These are phyloP conservation scores for Ectemnius lituratus DNA, from an alignment of 2,888 invertebrate genomes.

Conservation along the genomic window DNA sequence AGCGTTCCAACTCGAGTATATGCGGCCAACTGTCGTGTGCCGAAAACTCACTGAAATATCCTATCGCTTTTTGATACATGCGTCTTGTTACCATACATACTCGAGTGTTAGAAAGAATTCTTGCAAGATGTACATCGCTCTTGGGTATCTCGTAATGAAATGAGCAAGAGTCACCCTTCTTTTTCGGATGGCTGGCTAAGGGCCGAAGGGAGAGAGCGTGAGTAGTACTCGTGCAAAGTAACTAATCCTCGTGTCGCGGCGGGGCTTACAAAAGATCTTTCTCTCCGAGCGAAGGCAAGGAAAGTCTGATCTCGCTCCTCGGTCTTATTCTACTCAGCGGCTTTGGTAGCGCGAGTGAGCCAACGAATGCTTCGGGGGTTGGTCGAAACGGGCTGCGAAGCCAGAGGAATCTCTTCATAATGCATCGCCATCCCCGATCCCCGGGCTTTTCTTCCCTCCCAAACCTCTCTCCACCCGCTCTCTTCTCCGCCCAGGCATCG, in stretches of 20 bases:
- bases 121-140: slow-evolving; percentile 27
- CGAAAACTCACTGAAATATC: not conserved
- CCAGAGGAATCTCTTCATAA: slow-evolving; percentile 50
- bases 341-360: slow-evolving; percentile 4
- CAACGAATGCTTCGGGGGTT: slow-evolving; percentile 7
- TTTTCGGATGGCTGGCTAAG: slow-evolving; percentile 63
- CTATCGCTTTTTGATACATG: not conserved
- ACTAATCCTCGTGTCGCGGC: slow-evolving; percentile 66
- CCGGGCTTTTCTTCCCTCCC: slow-evolving; percentile 46
- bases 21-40: not conserved
- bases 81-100: no score
- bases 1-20: slow-evolving; percentile 63
- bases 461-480: slow-evolving; percentile 15
- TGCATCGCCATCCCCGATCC: slow-evolving; percentile 53
- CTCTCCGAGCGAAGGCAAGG: slow-evolving; percentile 25
- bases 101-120: not conserved
- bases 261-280: slow-evolving; percentile 60
- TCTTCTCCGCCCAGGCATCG: not conserved
- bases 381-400: slow-evolving; percentile 1
- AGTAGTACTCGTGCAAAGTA: slow-evolving; percentile 60
- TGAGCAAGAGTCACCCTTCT: slow-evolving; percentile 64
- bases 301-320: slow-evolving; percentile 1
- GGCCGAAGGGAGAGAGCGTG: slow-evolving; percentile 54
- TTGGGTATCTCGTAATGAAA: slow-evolving; percentile 55
- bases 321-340: no score